phyloP scores from a whole-genome alignment of 2,888 invertebrate genomes.

The Megamerina dolium region DNA sequence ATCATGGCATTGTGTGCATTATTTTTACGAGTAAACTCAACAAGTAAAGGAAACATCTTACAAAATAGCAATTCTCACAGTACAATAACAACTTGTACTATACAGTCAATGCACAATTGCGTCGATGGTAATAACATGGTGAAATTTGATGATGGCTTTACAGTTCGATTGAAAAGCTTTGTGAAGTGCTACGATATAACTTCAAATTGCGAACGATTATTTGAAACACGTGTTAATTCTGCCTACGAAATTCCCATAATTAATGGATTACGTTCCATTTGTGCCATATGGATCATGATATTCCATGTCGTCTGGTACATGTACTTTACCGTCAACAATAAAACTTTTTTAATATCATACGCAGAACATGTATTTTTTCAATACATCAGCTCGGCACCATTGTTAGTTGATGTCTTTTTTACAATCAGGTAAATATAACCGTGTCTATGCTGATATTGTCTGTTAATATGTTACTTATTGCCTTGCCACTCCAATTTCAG shows the following conservation, averaged over 20 bases:
- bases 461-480: too few relatives aligned
- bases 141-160: too few relatives aligned
- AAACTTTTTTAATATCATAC: constrained; percentile 42
- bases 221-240: constrained; percentile 24
- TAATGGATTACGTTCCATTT: constrained; percentile 46
- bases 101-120: neutral
- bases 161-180: constrained; percentile 27
- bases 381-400: constrained; percentile 46
- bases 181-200: constrained; percentile 44
- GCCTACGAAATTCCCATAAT: constrained; percentile 43
- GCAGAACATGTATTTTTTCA: constrained; percentile 45
- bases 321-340: constrained; percentile 48
- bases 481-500: too few relatives aligned
- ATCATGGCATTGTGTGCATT: constrained; percentile 28
- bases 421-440: constrained; percentile 43
- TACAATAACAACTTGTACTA: neutral
- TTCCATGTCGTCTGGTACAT: constrained; percentile 49
- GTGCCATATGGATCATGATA: constrained; percentile 47
- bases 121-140: constrained; percentile 10
- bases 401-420: constrained; percentile 48
- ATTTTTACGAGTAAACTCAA: constrained; percentile 9
- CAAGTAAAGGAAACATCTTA: neutral
- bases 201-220: constrained; percentile 37
- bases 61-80: neutral
- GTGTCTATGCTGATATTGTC: too few relatives aligned